Evolutionary conservation across 2,888 invertebrate species (phyloP).

Genomic region (Stratiomys singularior): DNA sequence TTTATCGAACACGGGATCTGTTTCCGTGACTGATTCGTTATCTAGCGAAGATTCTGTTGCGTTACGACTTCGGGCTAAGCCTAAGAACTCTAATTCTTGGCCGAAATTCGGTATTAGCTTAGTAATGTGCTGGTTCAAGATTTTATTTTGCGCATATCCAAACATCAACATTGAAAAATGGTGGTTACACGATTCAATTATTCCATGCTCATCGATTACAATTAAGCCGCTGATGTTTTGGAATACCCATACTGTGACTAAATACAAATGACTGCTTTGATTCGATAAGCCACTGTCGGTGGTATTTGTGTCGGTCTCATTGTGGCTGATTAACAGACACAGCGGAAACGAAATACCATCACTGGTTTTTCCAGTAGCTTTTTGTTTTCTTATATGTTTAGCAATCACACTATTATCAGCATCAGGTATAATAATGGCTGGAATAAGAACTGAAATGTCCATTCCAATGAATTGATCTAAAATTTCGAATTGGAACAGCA

Average conservation of each 20-base stretch:
- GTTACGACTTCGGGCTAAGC: constrained; percentile 66
- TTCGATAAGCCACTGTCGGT: constrained; percentile 50
- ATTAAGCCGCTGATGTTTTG: constrained; percentile 75
- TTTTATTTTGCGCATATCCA: constrained; percentile 71
- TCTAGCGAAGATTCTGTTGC: constrained; percentile 70
- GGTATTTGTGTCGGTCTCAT: constrained; percentile 52
- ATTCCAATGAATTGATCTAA: constrained; percentile 67
- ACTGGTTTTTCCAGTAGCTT: constrained; percentile 73
- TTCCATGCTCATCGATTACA: constrained; percentile 72
- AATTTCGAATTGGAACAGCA: constrained; percentile 69
- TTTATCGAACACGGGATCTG: constrained; percentile 55
- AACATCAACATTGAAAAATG: constrained; percentile 75
- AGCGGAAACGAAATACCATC: constrained; percentile 74
- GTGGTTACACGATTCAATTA: constrained; percentile 74
- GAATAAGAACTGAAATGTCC: constrained; percentile 67
- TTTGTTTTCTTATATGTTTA: constrained; percentile 69
- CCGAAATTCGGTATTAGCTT: constrained; percentile 73
- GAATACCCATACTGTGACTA: constrained; percentile 67
- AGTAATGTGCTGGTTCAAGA: constrained; percentile 70
- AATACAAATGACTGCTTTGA: constrained; percentile 49
- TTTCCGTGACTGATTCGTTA: constrained; percentile 65
- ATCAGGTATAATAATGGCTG: constrained; percentile 67
- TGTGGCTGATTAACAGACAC: constrained; percentile 67
- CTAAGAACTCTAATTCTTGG: constrained; percentile 68
- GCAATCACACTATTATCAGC: constrained; percentile 62